Percentiles rank a stretch among this genome's conserved stretches.
phyloP scores from a whole-genome alignment of 2,797 vertebrate genomes.

The Acomys russatus region DNA sequence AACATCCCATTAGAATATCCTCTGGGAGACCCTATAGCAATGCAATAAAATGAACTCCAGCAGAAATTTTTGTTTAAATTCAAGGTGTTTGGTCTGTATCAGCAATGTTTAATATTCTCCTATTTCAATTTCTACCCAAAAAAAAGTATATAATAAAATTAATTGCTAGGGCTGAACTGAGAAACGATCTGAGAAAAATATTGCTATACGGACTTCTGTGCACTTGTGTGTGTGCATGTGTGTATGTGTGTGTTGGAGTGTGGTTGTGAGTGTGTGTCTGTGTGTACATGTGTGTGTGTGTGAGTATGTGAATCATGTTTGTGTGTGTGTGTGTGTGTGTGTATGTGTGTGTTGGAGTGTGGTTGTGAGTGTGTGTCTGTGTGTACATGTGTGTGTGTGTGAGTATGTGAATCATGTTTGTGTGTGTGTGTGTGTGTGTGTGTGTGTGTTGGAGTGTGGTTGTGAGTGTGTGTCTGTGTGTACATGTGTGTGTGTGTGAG shows the following conservation, averaged over 20 bases:
- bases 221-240: neutral
- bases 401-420: neutral
- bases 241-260: neutral
- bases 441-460: neutral
- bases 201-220: neutral
- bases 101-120: neutral
- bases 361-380: neutral
- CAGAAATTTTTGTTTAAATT: conserved; percentile 23
- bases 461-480: neutral
- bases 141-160: conserved; percentile 5
- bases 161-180: conserved; percentile 32
- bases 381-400: neutral
- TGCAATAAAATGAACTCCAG: conserved; percentile 9
- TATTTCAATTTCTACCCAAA: conserved; percentile 52
- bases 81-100: neutral
- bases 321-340: neutral
- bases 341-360: neutral
- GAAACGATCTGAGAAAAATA: neutral
- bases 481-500: neutral
- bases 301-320: neutral
- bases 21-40: conserved; percentile 28
- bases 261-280: neutral
- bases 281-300: neutral
- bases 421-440: neutral
- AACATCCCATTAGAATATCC: neutral